A percentile compares a stretch with the other conserved stretches of the same genome.
These are phyloP conservation scores for Callaeas wilsoni DNA, from an alignment of 2,113 vertebrate species.

Conservation along the genomic window DNA sequence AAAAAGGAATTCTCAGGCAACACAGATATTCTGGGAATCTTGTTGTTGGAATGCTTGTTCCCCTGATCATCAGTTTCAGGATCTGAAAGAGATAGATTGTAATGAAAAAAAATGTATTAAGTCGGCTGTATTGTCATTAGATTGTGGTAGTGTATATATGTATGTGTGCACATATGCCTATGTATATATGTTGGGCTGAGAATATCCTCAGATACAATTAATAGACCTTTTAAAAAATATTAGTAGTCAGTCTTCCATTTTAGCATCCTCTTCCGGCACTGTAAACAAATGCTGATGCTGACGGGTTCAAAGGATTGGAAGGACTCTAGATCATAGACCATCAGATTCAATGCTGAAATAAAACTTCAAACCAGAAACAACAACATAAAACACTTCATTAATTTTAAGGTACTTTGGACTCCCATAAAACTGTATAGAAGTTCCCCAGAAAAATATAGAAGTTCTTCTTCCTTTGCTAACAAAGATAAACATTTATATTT, in stretches of 20 bases:
- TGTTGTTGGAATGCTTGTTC: background rate
- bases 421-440: background rate
- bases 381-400: slow-evolving; percentile 15
- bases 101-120: background rate
- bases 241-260: background rate
- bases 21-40: background rate
- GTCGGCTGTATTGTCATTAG: background rate
- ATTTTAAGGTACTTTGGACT: slow-evolving; percentile 10
- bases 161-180: background rate
- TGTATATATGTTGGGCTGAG: background rate
- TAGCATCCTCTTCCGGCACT: background rate
- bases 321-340: background rate
- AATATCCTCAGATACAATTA: background rate
- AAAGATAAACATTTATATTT: slow-evolving; percentile 31
- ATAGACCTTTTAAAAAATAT: background rate
- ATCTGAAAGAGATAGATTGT: background rate
- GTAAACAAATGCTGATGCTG: background rate
- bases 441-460: background rate
- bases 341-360: background rate
- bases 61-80: background rate
- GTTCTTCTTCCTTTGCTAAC: slow-evolving; percentile 19
- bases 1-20: background rate
- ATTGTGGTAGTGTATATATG: background rate
- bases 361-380: background rate
- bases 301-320: background rate